phyloP scores from a whole-genome alignment of 2,888 invertebrate genomes.

The Folsomia candida region DNA sequence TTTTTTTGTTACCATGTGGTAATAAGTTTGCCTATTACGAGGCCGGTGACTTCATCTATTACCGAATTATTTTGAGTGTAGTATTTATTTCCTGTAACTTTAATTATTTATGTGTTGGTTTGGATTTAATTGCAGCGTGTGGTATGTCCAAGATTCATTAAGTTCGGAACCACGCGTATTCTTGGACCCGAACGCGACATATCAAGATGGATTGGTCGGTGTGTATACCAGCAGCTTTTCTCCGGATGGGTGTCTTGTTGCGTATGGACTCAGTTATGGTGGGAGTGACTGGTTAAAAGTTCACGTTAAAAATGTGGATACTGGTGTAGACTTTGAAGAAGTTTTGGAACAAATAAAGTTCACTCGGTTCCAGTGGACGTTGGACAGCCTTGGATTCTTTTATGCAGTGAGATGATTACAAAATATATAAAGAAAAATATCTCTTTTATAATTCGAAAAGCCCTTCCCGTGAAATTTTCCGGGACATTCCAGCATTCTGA shows the following conservation, averaged over 20 bases:
- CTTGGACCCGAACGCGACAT: conserved; percentile 77
- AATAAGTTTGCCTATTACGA: no score
- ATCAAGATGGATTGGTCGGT: conserved; percentile 81
- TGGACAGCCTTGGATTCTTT: conserved; percentile 90
- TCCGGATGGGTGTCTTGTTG: conserved; percentile 83
- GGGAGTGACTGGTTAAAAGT: conserved; percentile 97
- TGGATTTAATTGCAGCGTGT: conserved; percentile 75
- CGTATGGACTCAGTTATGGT: conserved; percentile 85
- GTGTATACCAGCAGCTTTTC: conserved; percentile 75
- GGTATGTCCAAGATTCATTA: conserved; percentile 80
- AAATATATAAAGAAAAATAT: no score
- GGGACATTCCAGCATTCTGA: no score
- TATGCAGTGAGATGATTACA: conserved; percentile 62
- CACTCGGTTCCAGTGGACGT: conserved; percentile 87
- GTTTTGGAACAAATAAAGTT: conserved; percentile 85
- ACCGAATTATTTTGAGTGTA: no score
- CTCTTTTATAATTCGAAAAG: no score
- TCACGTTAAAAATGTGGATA: conserved; percentile 71
- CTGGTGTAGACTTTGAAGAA: conserved; percentile 81
- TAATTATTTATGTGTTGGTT: background rate
- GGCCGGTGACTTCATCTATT: no score
- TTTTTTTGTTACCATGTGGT: no score
- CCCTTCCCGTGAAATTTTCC: no score
- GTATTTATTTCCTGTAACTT: no score
- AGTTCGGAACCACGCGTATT: conserved; percentile 77